A percentile compares a stretch with the other conserved stretches of the same genome.
These are phyloP conservation scores for Apis dorsata DNA, from an alignment of 1,140 invertebrate genomes.

Conservation along the genomic window DNA sequence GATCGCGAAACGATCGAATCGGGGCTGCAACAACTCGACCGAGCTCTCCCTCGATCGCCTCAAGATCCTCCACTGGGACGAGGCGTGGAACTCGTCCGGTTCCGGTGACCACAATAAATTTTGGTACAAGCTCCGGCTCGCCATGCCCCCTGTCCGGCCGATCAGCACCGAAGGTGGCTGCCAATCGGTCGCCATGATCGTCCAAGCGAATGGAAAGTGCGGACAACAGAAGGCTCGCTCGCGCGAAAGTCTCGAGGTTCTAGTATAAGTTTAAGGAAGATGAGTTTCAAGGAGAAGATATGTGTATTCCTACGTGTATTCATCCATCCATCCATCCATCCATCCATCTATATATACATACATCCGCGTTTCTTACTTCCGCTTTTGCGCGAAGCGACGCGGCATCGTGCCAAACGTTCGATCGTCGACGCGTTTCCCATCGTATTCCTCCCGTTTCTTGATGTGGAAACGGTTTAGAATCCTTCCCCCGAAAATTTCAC, in stretches of 20 bases:
- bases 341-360: too few species aligned
- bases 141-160: conserved; percentile 74
- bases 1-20: conserved; percentile 69
- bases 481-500: too few species aligned
- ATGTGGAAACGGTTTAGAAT: too few species aligned
- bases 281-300: neutral
- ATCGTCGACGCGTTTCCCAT: neutral
- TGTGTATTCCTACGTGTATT: neutral
- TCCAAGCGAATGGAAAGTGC: conserved; percentile 72
- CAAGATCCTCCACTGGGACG: conserved; percentile 73
- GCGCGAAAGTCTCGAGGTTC: conserved; percentile 77
- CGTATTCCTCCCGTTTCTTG: too few species aligned
- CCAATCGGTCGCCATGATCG: conserved; percentile 77
- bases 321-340: too few species aligned
- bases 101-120: conserved; percentile 67
- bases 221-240: conserved; percentile 73
- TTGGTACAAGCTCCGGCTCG: conserved; percentile 75
- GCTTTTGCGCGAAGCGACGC: neutral
- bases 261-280: conserved; percentile 67
- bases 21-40: conserved; percentile 54
- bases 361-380: neutral
- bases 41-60: conserved; percentile 66
- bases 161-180: conserved; percentile 61
- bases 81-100: conserved; percentile 29
- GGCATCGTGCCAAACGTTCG: neutral